Evolutionary conservation across 2,888 invertebrate genomes (phyloP).

Genomic region (Prosapia bicincta): DNA sequence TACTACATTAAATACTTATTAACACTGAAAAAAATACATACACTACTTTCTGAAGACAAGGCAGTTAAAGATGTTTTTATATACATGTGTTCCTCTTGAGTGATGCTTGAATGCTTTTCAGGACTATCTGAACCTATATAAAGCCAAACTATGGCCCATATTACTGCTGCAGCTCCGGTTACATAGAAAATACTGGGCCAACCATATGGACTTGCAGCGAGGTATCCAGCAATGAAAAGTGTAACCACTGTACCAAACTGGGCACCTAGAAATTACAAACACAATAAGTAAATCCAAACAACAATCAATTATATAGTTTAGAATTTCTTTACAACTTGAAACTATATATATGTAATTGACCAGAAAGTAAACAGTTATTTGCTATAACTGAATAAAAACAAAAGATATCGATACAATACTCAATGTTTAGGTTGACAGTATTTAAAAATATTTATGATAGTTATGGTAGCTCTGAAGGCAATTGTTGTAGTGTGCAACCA

Average conservation of each 20-base stretch:
- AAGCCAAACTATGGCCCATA: constrained; percentile 60
- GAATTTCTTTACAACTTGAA: no score
- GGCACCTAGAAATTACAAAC: constrained; percentile 6
- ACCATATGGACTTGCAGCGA: constrained; percentile 63
- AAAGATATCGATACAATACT: no score
- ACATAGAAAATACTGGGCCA: constrained; percentile 78
- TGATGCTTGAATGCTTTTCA: constrained; percentile 55
- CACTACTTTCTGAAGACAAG: constrained; percentile 30
- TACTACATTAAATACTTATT: no score
- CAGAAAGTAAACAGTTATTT: no score
- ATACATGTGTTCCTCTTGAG: constrained; percentile 57
- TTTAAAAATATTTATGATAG: no score
- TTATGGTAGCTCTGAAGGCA: no score
- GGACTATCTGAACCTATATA: constrained; percentile 65
- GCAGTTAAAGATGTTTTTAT: constrained; percentile 50
- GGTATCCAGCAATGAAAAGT: constrained; percentile 66
- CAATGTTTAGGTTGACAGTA: no score
- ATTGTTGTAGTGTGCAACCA: no score
- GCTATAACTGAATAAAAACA: no score
- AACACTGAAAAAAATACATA: constrained; percentile 22
- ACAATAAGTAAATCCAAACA: no score
- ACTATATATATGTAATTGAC: no score
- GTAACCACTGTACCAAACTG: constrained; percentile 77
- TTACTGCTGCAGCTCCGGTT: constrained; percentile 59
- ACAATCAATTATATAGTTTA: no score